Evolutionary conservation across 1,140 invertebrate species (phyloP).

Genomic region (Pararge aegeria): DNA sequence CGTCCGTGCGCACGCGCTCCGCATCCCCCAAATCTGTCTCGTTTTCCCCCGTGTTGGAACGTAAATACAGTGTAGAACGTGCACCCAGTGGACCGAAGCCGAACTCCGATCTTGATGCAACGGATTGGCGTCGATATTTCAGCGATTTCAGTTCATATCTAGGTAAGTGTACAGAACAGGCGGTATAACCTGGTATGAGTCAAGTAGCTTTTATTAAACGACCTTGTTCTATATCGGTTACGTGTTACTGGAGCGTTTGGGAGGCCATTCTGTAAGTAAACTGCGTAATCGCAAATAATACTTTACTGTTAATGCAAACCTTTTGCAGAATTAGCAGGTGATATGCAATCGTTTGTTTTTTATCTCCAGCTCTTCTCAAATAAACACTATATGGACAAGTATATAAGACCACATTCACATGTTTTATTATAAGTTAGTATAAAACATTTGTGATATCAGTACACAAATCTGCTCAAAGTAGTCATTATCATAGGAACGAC

Average conservation of each 20-base stretch:
- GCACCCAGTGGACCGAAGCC: constrained; percentile 49
- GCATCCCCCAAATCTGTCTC: constrained; percentile 78
- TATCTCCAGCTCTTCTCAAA: not conserved
- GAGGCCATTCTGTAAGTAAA: constrained; percentile 60
- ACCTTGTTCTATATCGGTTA: constrained; percentile 72
- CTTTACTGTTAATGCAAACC: constrained; percentile 10
- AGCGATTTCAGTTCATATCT: constrained; percentile 75
- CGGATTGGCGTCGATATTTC: constrained; percentile 75
- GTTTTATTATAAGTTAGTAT: too few relatives aligned
- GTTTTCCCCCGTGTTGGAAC: constrained; percentile 75
- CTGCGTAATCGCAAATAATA: constrained; percentile 54
- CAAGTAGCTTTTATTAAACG: constrained; percentile 61
- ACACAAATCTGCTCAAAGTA: too few relatives aligned
- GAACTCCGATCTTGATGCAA: constrained; percentile 51
- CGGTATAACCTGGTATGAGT: constrained; percentile 58
- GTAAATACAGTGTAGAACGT: constrained; percentile 69
- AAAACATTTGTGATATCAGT: too few relatives aligned
- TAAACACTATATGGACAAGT: not conserved
- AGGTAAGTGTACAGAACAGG: constrained; percentile 61
- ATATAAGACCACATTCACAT: too few relatives aligned
- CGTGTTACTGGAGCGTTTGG: constrained; percentile 66
- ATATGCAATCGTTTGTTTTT: not conserved
- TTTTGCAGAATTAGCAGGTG: constrained; percentile 13
- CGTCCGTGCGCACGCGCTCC: constrained; percentile 77
- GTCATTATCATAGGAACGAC: too few relatives aligned